Evolutionary conservation across 2,888 invertebrate genomes (phyloP), one percentile per base, ranked within the genome.

Genomic region (Argyra leucocephala): DNA sequence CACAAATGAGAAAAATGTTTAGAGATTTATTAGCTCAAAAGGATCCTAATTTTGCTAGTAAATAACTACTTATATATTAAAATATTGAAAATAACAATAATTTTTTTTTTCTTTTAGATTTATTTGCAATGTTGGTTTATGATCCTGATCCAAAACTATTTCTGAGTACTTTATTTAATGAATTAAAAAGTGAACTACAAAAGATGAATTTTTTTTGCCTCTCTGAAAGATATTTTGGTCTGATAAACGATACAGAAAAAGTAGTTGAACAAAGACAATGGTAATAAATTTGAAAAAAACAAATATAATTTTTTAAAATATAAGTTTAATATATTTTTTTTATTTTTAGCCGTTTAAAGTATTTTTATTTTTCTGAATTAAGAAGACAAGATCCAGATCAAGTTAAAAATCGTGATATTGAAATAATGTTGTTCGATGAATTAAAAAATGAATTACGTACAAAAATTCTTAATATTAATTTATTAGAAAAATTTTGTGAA

Each of bases 291-390:
- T n/a, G n/a, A n/a, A n/a, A n/a, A n/a, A n/a, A 31, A 31, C 4
- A 6, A 4, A 31, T 10, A 2, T 10, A 2, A 4, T 7, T 6
- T 31, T 31, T 31, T 31, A 4, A 31, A 31, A 31, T 6, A 31
- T 10, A 31, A 4, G 7, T 7, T 6, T 6, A 31, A 31, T 31
- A 31, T 7, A 31, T 10, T 31, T 31, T 31, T 31, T 31, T 12
- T 23, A 61, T 63, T 67, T 62, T 3, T 65, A 79, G 78, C 37
- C 78, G 80, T 21, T 73, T 78, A 22, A 80, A 78, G 64, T 73
- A 78, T 22, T 77, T 72, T 69, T 80, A 80, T 64, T 80, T 77
- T 66, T 71, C 75, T 69, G 80, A 80, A 67, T 74, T 80, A 31
- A 76, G 77, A 64, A 77, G 78, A 63, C 74, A 76, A 61, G 76